Evolutionary conservation across 1,140 invertebrate species (phyloP).

Genomic region (Drosophila punjabiensis): DNA sequence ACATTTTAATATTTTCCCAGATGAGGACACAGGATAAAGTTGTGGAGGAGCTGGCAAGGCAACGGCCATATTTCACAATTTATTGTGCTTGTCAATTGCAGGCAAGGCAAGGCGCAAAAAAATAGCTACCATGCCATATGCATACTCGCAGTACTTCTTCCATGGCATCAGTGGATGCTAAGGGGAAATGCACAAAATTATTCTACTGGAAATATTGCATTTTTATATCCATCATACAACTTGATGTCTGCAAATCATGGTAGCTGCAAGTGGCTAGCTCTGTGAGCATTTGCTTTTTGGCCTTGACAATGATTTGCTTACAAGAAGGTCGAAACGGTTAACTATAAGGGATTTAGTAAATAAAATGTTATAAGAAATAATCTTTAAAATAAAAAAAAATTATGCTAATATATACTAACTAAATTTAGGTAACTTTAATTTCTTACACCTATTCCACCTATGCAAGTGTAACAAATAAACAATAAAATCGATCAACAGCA

Average conservation of each 20-base stretch:
- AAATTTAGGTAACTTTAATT: neutral
- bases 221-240: slow-evolving; percentile 51
- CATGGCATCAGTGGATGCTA: slow-evolving; percentile 22
- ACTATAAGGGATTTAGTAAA: too few relatives aligned
- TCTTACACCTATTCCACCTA: neutral
- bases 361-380: neutral
- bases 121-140: slow-evolving; percentile 36
- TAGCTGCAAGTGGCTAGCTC: slow-evolving; percentile 25
- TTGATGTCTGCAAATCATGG: slow-evolving; percentile 33
- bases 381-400: neutral
- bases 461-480: neutral
- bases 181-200: slow-evolving; percentile 56
- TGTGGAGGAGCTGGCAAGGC: slow-evolving; percentile 26
- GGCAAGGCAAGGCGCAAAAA: slow-evolving; percentile 39
- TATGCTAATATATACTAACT: too few relatives aligned
- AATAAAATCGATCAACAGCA: neutral
- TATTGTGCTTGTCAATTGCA: slow-evolving; percentile 82
- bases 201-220: slow-evolving; percentile 73
- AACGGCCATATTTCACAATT: slow-evolving; percentile 75
- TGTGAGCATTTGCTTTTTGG: slow-evolving; percentile 11
- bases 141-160: slow-evolving; percentile 17
- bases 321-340: neutral
- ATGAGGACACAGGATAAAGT: slow-evolving; percentile 18
- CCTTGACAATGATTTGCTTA: slow-evolving; percentile 4
- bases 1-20: slow-evolving; percentile 53